Percentiles rank a stretch among this genome's conserved stretches.
Conservation (phyloP, 2,113 vertebrate genomes). For the Oryzias curvinotus region DNA sequence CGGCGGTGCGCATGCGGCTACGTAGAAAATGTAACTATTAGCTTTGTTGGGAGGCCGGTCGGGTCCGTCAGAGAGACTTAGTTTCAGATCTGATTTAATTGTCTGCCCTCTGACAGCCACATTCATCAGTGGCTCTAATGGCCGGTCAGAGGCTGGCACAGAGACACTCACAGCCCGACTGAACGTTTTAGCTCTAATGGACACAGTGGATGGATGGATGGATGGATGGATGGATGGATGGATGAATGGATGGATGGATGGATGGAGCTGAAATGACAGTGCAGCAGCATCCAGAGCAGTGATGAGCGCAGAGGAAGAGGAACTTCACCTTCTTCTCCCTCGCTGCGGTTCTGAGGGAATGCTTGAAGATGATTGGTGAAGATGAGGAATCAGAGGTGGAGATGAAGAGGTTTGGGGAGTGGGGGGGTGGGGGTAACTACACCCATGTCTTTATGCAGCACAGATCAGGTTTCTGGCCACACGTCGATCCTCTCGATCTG, state of each 20-base stretch:
- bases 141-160: slow-evolving; percentile 98
- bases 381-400: slow-evolving; percentile 85
- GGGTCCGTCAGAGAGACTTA: slow-evolving; percentile 98
- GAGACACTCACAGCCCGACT: slow-evolving; percentile 82
- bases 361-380: slow-evolving; percentile 84
- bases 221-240: slow-evolving; percentile 29
- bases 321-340: slow-evolving; percentile 20
- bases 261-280: slow-evolving; percentile 73
- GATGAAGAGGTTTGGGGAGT: slow-evolving; percentile 88
- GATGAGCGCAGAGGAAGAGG: slow-evolving; percentile 81
- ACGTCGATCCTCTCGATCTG: too few relatives aligned
- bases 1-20: slow-evolving; percentile 7
- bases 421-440: slow-evolving; percentile 32
- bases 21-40: slow-evolving; percentile 86
- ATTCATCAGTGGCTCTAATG: slow-evolving; percentile 99
- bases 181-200: slow-evolving; percentile 98
- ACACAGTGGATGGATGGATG: slow-evolving; percentile 67
- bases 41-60: slow-evolving; percentile 89
- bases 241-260: slow-evolving; percentile 73
- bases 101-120: slow-evolving; percentile 99
- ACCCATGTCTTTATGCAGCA: slow-evolving; percentile 1
- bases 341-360: slow-evolving; percentile 65
- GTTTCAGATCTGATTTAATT: slow-evolving; percentile 99
- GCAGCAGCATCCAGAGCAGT: slow-evolving; percentile 32
- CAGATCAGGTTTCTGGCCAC: too few relatives aligned